phyloP scores from a whole-genome alignment of 2,113 vertebrate species.

The Ahaetulla prasina region DNA sequence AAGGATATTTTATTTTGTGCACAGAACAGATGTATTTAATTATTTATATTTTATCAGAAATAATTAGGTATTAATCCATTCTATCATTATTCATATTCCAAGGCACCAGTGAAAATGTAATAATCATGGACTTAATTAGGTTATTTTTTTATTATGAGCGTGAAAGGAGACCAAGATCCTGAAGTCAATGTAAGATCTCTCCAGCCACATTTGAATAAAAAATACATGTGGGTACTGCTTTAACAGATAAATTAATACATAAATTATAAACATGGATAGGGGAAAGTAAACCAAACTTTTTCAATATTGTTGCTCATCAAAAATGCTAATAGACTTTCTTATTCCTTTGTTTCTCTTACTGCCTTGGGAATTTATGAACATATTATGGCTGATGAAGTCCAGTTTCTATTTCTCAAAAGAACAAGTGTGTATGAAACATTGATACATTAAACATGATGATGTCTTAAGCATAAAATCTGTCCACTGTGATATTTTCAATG shows the following conservation, averaged over 20 bases:
- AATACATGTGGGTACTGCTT: not conserved
- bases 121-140: not conserved
- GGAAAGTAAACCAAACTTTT: not conserved
- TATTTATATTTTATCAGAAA: not conserved
- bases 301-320: not conserved
- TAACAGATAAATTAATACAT: not conserved
- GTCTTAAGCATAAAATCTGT: not conserved
- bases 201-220: not conserved
- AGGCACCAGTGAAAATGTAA: not conserved
- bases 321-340: not conserved
- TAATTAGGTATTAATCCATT: not conserved
- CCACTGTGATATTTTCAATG: not conserved
- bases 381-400: not conserved
- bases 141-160: not conserved
- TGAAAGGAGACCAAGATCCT: not conserved
- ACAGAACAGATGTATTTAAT: not conserved
- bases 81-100: not conserved
- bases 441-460: not conserved
- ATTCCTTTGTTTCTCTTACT: not conserved
- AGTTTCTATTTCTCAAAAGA: not conserved
- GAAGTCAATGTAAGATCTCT: not conserved
- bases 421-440: not conserved
- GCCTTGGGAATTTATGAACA: not conserved
- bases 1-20: not conserved
- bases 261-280: not conserved